Conservation (phyloP, 2,888 invertebrate genomes). For the Hyalella azteca region DNA sequence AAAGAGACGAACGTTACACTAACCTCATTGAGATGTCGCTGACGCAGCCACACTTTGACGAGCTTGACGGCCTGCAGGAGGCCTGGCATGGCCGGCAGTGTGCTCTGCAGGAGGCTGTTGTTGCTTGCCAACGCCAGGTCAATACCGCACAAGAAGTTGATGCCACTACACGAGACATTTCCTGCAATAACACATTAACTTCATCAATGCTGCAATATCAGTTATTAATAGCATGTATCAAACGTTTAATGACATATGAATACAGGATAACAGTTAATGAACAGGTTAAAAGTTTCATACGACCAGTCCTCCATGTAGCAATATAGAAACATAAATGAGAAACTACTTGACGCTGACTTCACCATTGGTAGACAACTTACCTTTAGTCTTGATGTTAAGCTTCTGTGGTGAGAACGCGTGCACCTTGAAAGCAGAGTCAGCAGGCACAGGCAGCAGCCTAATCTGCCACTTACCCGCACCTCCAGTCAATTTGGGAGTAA, state of each 20-base stretch:
- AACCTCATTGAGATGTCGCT: conserved; percentile 39
- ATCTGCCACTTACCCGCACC: conserved; percentile 47
- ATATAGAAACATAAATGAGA: neutral
- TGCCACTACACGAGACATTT: neutral
- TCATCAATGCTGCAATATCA: neutral
- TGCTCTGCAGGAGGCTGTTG: neutral
- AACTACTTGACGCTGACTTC: neutral
- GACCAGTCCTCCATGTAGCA: neutral
- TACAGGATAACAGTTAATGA: too few relatives aligned
- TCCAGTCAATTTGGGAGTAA: neutral
- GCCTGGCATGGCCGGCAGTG: conserved; percentile 11
- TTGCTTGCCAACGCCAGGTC: neutral
- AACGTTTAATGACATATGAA: too few relatives aligned
- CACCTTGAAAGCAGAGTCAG: neutral
- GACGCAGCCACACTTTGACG: conserved; percentile 52
- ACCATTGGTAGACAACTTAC: neutral
- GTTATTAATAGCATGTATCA: too few relatives aligned
- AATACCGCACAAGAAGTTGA: conserved; percentile 12
- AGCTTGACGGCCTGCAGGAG: conserved; percentile 48
- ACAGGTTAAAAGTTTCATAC: neutral
- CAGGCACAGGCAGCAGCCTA: conserved; percentile 48
- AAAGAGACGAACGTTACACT: too few relatives aligned
- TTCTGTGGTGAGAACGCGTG: conserved; percentile 36
- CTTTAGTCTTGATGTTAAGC: conserved; percentile 8
- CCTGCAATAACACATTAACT: too few relatives aligned